These are phyloP conservation scores for Zootoca vivipara DNA, from an alignment of 2,113 vertebrate genomes.

Conservation along the genomic window DNA sequence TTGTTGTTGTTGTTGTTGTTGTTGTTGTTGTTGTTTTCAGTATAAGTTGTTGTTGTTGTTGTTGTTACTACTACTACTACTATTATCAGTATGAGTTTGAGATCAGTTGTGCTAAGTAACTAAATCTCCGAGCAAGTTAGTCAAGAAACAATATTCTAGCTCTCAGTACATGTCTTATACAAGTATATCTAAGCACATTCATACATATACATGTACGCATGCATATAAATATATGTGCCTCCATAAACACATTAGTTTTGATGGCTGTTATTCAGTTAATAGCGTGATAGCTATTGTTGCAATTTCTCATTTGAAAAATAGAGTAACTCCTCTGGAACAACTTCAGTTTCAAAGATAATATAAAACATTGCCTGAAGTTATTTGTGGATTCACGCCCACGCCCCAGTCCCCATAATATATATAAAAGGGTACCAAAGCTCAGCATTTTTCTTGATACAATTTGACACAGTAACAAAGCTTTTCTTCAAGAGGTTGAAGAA, in stretches of 20 bases:
- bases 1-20: too few species aligned
- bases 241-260: not conserved
- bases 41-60: too few species aligned
- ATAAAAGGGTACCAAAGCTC: not conserved
- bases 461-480: not conserved
- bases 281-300: not conserved
- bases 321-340: not conserved
- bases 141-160: not conserved
- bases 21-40: too few species aligned
- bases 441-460: not conserved
- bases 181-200: too few species aligned
- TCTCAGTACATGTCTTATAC: not conserved
- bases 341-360: constrained; percentile 9
- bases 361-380: not conserved
- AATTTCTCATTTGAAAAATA: not conserved
- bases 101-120: not conserved
- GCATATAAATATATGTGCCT: too few species aligned
- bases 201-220: not conserved
- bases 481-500: not conserved
- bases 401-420: not conserved
- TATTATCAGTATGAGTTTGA: too few species aligned
- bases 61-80: too few species aligned
- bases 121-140: not conserved
- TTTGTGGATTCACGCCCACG: not conserved
- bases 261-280: not conserved